These are phyloP conservation scores for Eupithecia inturbata DNA, from an alignment of 2,888 invertebrate genomes.

Conservation along the genomic window DNA sequence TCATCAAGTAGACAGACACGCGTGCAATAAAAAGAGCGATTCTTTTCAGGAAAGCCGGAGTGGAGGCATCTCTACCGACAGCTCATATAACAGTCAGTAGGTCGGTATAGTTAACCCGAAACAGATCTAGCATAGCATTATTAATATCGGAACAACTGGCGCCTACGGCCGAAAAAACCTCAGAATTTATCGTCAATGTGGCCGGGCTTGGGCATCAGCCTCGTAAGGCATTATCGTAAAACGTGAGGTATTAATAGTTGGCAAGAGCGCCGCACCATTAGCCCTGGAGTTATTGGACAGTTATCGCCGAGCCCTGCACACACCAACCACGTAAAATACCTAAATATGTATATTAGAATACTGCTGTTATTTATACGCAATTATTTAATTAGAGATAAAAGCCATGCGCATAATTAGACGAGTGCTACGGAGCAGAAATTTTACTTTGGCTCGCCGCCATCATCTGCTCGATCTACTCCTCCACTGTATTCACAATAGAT, in stretches of 20 bases:
- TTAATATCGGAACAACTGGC: constrained; percentile 79
- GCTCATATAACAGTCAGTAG: constrained; percentile 17
- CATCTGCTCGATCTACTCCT: not conserved
- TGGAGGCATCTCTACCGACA: constrained; percentile 9
- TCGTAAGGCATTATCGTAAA: constrained; percentile 79
- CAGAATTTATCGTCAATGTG: constrained; percentile 80
- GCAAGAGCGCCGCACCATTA: constrained; percentile 79
- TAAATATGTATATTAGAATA: constrained; percentile 43
- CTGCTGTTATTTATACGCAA: constrained; percentile 29
- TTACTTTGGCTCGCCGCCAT: not conserved
- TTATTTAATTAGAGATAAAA: constrained; percentile 38
- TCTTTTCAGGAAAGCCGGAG: constrained; percentile 11
- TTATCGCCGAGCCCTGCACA: constrained; percentile 54
- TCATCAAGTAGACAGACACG: not conserved
- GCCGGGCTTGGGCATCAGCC: constrained; percentile 52
- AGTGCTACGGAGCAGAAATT: not conserved
- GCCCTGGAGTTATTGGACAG: constrained; percentile 77
- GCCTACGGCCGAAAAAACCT: constrained; percentile 74
- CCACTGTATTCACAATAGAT: not conserved
- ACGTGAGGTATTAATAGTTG: constrained; percentile 79
- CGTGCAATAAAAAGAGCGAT: not conserved
- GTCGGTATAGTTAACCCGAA: constrained; percentile 70
- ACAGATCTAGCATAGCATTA: constrained; percentile 74
- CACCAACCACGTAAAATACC: constrained; percentile 35
- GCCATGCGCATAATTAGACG: constrained; percentile 16